Percentiles rank a stretch among this genome's conserved stretches.
phyloP scores from a whole-genome alignment of 2,113 vertebrate species.

The Hucho hucho region DNA sequence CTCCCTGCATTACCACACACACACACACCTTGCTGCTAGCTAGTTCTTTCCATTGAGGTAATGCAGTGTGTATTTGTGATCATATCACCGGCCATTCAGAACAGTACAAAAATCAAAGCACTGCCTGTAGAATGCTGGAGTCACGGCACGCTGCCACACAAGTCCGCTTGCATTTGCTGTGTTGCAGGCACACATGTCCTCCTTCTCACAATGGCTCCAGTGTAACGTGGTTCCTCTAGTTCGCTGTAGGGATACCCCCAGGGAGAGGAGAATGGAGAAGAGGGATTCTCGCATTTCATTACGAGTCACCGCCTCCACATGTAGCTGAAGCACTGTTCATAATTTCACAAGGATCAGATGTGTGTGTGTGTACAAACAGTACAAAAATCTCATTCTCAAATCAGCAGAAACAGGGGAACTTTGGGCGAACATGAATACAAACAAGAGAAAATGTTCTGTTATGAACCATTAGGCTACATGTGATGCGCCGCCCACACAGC shows the following conservation, averaged over 20 bases:
- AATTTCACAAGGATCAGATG: background rate
- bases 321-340: background rate
- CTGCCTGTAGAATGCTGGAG: too few species aligned
- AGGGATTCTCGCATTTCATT: background rate
- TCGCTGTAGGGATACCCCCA: background rate
- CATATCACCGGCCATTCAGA: too few species aligned
- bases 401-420: background rate
- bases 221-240: background rate
- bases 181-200: background rate
- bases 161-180: background rate
- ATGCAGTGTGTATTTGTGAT: too few species aligned
- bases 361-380: background rate
- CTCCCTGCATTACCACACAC: too few species aligned
- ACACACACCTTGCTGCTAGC: too few species aligned
- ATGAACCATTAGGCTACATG: too few species aligned
- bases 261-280: background rate
- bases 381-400: background rate
- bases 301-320: background rate
- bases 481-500: background rate
- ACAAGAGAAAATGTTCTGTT: too few species aligned
- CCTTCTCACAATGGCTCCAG: conserved; percentile 1
- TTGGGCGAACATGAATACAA: background rate
- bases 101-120: too few species aligned
- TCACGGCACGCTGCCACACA: background rate
- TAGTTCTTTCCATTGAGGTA: too few species aligned